These are phyloP conservation scores for Cactoblastis cactorum DNA, from an alignment of 2,888 invertebrate species.

Conservation along the genomic window DNA sequence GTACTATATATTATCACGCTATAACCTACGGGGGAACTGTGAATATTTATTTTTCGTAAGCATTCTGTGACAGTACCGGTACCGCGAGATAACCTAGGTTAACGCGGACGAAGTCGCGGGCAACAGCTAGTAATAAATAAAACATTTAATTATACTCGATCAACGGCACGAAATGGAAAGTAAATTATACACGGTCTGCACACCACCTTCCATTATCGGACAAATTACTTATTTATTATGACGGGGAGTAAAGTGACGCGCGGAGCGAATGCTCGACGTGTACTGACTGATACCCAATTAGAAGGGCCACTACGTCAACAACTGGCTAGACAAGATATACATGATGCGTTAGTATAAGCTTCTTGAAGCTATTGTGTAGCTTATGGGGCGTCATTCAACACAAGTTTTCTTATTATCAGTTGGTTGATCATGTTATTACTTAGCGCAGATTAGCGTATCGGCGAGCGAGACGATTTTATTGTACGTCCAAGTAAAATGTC, in stretches of 20 bases:
- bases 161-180: constrained; percentile 15
- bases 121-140: no score
- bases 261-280: constrained; percentile 30
- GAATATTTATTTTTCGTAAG: no score
- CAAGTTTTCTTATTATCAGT: neutral
- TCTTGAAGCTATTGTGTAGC: neutral
- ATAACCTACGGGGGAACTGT: no score
- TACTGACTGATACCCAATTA: constrained; percentile 43
- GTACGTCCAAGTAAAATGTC: no score
- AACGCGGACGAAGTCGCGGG: no score
- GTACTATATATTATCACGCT: no score
- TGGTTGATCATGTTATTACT: neutral
- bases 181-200: constrained; percentile 18
- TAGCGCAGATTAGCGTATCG: neutral
- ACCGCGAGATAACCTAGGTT: no score
- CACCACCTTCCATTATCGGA: constrained; percentile 23
- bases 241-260: constrained; percentile 33
- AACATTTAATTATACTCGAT: neutral
- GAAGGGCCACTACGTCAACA: constrained; percentile 19
- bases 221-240: constrained; percentile 42
- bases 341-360: constrained; percentile 7
- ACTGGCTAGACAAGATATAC: constrained; percentile 15
- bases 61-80: no score
- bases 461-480: neutral
- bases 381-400: neutral